Evolutionary conservation across 23 tunicate species (phyloP).

Genomic region (Diplosoma virens): DNA sequence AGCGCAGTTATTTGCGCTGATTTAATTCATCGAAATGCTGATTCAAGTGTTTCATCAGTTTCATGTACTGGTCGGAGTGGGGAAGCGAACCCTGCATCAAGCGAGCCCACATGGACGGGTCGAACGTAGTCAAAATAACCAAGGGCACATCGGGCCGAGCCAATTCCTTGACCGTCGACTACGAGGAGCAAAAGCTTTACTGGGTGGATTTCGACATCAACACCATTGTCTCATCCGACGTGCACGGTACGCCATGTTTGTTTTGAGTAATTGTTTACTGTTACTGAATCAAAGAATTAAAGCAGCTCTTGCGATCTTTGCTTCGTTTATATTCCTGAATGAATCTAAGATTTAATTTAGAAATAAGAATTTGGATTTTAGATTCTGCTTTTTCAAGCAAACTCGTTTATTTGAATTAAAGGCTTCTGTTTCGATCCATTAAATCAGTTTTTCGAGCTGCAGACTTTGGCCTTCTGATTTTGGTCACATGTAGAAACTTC

Average conservation of each 20-base stretch:
- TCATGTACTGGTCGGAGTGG: constrained; percentile 93
- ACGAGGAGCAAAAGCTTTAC: constrained; percentile 55
- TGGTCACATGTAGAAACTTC: too few relatives aligned
- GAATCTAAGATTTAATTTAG: too few relatives aligned
- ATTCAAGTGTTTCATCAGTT: constrained; percentile 27
- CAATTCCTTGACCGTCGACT: constrained; percentile 81
- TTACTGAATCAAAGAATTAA: too few relatives aligned
- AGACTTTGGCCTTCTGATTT: too few relatives aligned
- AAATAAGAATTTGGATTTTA: too few relatives aligned
- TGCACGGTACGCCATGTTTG: constrained; percentile 44
- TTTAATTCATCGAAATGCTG: background rate
- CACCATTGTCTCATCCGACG: constrained; percentile 59
- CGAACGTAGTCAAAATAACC: constrained; percentile 28
- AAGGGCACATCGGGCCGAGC: constrained; percentile 60
- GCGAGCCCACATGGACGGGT: constrained; percentile 83
- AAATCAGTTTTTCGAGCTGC: too few relatives aligned
- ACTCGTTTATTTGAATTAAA: too few relatives aligned
- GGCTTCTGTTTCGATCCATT: too few relatives aligned
- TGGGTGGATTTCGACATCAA: constrained; percentile 90
- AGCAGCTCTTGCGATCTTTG: too few relatives aligned
- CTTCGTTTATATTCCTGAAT: too few relatives aligned
- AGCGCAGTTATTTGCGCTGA: background rate
- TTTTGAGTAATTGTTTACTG: too few relatives aligned
- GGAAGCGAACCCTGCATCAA: constrained; percentile 66
- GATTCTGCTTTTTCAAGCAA: too few relatives aligned